phyloP scores from a whole-genome alignment of 1,140 invertebrate species.

The Protaetia brevitarsis region DNA sequence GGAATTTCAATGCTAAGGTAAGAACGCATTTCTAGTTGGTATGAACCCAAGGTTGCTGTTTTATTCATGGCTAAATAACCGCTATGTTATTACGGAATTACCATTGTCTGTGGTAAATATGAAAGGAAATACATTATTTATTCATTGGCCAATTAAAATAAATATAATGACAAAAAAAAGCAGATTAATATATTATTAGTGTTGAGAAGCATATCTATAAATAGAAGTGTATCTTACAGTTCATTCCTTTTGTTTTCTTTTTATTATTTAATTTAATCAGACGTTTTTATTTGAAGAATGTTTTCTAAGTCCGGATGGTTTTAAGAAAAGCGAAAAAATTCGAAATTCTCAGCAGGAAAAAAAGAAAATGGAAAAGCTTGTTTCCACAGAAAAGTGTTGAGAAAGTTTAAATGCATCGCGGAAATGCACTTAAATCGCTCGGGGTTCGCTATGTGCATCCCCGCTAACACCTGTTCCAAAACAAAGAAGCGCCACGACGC shows the following conservation, averaged over 20 bases:
- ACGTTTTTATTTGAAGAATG: too few species aligned
- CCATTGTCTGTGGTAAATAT: too few species aligned
- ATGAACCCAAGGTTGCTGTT: not conserved
- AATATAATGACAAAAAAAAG: too few species aligned
- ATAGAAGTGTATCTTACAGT: too few species aligned
- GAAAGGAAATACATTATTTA: too few species aligned
- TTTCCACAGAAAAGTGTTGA: not conserved
- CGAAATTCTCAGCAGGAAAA: not conserved
- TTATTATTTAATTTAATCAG: too few species aligned
- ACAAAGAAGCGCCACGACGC: constrained; percentile 36
- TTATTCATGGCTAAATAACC: not conserved
- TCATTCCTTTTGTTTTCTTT: too few species aligned
- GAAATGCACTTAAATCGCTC: constrained; percentile 20
- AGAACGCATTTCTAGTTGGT: not conserved
- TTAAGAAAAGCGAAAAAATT: not conserved
- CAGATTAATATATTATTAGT: too few species aligned
- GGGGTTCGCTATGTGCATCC: constrained; percentile 24
- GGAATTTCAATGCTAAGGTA: constrained; percentile 18
- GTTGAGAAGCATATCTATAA: too few species aligned
- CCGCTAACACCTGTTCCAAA: constrained; percentile 27
- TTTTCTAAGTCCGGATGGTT: too few species aligned
- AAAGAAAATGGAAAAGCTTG: constrained; percentile 1
- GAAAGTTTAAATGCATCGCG: not conserved
- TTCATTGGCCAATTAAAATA: too few species aligned
- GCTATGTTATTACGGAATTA: too few species aligned